phyloP scores from a whole-genome alignment of 2,113 vertebrate species.

The Apistogramma diplotaenia region DNA sequence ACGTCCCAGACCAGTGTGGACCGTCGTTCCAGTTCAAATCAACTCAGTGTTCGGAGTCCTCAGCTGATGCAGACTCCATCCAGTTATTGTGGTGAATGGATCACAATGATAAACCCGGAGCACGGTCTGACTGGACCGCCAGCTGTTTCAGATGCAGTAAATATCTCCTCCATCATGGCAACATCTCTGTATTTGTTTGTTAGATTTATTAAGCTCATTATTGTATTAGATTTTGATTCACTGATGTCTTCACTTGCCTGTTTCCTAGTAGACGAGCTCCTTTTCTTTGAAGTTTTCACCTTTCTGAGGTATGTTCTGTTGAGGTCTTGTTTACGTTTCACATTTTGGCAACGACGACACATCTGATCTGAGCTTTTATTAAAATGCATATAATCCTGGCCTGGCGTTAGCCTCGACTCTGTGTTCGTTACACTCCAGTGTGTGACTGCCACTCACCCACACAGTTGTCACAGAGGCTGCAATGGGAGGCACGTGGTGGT shows the following conservation, averaged over 20 bases:
- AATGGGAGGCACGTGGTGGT: constrained; percentile 96
- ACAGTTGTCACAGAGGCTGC: constrained; percentile 99
- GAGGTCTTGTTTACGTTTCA: not conserved
- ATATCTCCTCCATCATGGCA: not conserved
- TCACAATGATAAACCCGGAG: too few species aligned
- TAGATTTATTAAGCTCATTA: not conserved
- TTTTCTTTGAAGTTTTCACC: too few species aligned
- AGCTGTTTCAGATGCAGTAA: not conserved
- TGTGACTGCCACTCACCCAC: constrained; percentile 82
- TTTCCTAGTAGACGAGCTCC: not conserved
- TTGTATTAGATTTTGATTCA: not conserved
- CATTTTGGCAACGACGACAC: not conserved
- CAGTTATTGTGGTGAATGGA: too few species aligned
- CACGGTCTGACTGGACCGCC: too few species aligned
- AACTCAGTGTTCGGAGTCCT: too few species aligned
- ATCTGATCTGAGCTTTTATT: not conserved
- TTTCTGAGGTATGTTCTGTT: not conserved
- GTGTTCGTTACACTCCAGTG: not conserved
- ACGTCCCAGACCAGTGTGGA: too few species aligned
- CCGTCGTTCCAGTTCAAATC: too few species aligned
- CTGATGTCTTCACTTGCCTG: too few species aligned
- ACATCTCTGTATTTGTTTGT: not conserved
- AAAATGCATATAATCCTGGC: not conserved
- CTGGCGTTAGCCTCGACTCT: not conserved
- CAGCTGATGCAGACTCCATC: too few species aligned